These are phyloP conservation scores for Potamarius usumacintae DNA, from an alignment of 2,113 vertebrate genomes.

Conservation along the genomic window DNA sequence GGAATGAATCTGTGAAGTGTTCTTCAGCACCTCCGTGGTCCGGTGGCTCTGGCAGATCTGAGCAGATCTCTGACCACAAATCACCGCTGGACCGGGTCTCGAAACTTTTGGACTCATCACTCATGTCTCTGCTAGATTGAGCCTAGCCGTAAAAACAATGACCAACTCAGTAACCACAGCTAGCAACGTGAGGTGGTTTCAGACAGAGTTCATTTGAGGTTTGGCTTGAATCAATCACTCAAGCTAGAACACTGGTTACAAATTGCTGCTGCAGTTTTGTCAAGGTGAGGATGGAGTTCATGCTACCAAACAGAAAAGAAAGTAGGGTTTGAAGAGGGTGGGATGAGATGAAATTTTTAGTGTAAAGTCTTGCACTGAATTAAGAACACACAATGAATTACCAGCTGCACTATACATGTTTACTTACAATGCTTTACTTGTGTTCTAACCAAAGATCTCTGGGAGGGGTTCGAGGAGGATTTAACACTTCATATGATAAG, in stretches of 20 bases:
- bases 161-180: neutral
- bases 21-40: conserved; percentile 56
- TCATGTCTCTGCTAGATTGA: conserved; percentile 71
- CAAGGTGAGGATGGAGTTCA: neutral
- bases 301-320: neutral
- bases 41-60: conserved; percentile 72
- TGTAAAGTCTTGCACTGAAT: neutral
- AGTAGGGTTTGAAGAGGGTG: neutral
- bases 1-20: conserved; percentile 87
- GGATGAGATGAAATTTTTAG: neutral
- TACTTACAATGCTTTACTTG: neutral
- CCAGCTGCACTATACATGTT: neutral
- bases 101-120: conserved; percentile 76
- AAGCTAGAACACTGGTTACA: neutral
- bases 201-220: neutral
- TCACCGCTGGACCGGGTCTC: conserved; percentile 78
- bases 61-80: conserved; percentile 91
- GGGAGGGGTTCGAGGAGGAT: neutral
- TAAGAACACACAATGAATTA: neutral
- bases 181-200: neutral
- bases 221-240: neutral
- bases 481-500: neutral
- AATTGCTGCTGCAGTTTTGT: neutral
- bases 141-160: neutral
- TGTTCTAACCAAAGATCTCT: neutral